These are phyloP conservation scores for Ictalurus punctatus DNA, from an alignment of 2,113 vertebrate species.

Conservation along the genomic window DNA sequence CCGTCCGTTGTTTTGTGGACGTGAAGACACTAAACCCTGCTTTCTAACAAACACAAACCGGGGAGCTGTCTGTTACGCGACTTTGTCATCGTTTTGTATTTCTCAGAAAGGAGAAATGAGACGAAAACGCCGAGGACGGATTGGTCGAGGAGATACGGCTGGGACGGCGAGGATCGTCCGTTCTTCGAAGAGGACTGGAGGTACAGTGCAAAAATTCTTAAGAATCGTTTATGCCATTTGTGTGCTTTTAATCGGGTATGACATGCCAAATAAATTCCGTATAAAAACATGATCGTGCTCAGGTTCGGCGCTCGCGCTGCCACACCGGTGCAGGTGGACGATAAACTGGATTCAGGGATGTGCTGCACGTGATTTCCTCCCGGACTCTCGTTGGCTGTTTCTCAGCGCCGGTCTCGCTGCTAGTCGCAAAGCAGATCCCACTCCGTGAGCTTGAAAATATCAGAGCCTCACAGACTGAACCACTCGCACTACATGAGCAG, in stretches of 20 bases:
- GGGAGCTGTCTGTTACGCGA: no score
- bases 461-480: not conserved
- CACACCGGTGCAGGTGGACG: no score
- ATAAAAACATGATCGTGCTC: not conserved
- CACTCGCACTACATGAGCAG: not conserved
- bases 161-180: not conserved
- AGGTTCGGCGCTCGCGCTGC: no score
- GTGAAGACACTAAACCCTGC: not conserved
- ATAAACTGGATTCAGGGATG: not conserved
- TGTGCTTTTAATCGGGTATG: no score
- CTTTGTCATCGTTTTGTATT: not conserved
- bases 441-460: not conserved
- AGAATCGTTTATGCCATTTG: not conserved
- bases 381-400: not conserved
- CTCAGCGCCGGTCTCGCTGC: not conserved
- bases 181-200: not conserved
- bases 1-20: not conserved
- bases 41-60: no score
- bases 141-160: not conserved
- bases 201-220: not conserved
- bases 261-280: not conserved
- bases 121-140: not conserved
- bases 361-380: not conserved
- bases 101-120: not conserved
- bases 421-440: no score